A percentile compares a stretch with the other conserved stretches of the same genome.
Conservation (phyloP, 2,797 vertebrate species). For the Gallinago stenura region DNA sequence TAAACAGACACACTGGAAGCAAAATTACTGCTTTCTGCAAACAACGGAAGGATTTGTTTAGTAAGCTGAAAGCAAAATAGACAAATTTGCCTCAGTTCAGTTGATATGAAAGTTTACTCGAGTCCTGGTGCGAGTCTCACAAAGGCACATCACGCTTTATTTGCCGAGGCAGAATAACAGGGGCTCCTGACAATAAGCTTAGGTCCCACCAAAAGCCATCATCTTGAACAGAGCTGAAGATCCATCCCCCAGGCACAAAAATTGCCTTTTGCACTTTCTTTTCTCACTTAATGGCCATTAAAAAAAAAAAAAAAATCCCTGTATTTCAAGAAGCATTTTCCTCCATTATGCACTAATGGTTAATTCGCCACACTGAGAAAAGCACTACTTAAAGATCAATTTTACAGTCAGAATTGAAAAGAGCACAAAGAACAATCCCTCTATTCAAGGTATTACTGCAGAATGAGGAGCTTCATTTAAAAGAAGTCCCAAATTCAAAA, state of each 20-base stretch:
- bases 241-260: not conserved
- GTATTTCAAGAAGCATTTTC: constrained; percentile 2
- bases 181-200: not conserved
- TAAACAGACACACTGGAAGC: not conserved
- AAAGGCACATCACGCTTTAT: not conserved
- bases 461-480: not conserved
- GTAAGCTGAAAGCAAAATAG: not conserved
- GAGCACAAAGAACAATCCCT: not conserved
- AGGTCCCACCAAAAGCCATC: not conserved
- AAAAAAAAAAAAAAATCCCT: not conserved
- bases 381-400: not conserved
- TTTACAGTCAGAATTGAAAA: not conserved
- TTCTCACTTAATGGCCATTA: not conserved
- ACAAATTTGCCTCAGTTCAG: not conserved
- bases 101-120: not conserved
- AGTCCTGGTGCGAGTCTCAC: not conserved
- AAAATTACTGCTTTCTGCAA: constrained; percentile 40
- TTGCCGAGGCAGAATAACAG: not conserved
- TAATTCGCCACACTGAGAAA: constrained; percentile 1
- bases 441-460: not conserved
- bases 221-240: not conserved
- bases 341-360: not conserved
- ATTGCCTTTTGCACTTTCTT: not conserved
- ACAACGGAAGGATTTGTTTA: constrained; percentile 21
- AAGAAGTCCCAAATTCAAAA: not conserved